phyloP scores from a whole-genome alignment of 1,140 invertebrate species.

The Gryllus bimaculatus region DNA sequence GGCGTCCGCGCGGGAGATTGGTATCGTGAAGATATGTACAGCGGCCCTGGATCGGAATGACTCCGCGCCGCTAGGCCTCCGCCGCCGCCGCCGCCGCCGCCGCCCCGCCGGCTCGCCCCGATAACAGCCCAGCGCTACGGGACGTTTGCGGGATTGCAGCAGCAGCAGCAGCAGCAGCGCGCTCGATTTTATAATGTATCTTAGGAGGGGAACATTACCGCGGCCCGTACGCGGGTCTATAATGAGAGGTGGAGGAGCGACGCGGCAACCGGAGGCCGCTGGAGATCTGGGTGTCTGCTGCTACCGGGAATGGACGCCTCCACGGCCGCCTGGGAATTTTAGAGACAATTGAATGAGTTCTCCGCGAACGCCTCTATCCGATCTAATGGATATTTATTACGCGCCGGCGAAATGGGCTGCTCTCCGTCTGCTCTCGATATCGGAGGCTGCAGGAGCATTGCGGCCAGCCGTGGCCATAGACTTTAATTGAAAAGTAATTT shows the following conservation, averaged over 20 bases:
- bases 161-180: too few species aligned
- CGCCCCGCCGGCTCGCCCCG: not conserved
- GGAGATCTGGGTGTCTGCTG: not conserved
- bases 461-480: not conserved
- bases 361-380: not conserved
- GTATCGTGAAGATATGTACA: not conserved
- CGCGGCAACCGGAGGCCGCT: not conserved
- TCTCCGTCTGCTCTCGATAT: not conserved
- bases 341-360: not conserved
- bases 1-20: not conserved
- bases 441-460: not conserved
- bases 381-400: slow-evolving; percentile 1
- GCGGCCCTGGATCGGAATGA: not conserved
- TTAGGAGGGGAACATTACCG: not conserved
- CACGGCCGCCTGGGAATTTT: not conserved
- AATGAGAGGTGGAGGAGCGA: not conserved
- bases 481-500: not conserved
- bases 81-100: too few species aligned
- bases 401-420: not conserved
- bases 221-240: not conserved
- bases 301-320: not conserved
- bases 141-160: not conserved
- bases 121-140: too few species aligned
- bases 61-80: not conserved
- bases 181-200: not conserved